Evolutionary conservation across 2,797 vertebrate species (phyloP), one percentile per base, ranked within the genome.

Genomic region (Danionella dracula): DNA sequence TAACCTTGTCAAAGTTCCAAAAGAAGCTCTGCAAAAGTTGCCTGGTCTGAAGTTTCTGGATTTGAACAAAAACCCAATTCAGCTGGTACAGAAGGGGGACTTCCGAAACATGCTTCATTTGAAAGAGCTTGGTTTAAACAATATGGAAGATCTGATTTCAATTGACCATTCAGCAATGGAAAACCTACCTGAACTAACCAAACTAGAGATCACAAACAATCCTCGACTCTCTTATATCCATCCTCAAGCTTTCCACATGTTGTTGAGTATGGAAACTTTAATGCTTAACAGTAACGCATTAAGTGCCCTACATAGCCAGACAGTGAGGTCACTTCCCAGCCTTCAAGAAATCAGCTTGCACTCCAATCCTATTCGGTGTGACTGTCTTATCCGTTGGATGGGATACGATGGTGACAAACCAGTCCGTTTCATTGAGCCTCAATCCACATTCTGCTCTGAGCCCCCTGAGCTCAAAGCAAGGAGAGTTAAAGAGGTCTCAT

Each of bases 211-310:
- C 69, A 97, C 95, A 77, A 99, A 98, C 85, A 99, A 98, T 81
- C 96, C 94, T 1, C 91, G 91, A 51, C 88, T 99, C 49, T 98
- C 96, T 27, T 99, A 91, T 69, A 90, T 99, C 69, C 95, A 99
- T 74, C 95, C 94, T 1, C 88, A 88, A 1, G 97, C 96, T 1
- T 99, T 99, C 83, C 86, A 88, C 60, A 92, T 85, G 70, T 86
- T 99, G 23, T 90, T 83, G 50, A 88, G 88, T 38, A 90, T 99
- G 83, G 97, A 99, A 80, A 99, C 92, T 51, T 90, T 99, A 16
- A 98, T 99, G 97, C 92, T 99, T 35, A 99, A 98, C 88, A 94
- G 94, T 82, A 98, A 99, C 5, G 91, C 93, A 67, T 88, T 99
- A 77, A 97, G 93, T 73, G 92, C 94, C 76, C 89, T 99, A 78